Evolutionary conservation across 2,113 vertebrate species (phyloP), one percentile per base, ranked within the genome.

Genomic region (Etheostoma cragini): DNA sequence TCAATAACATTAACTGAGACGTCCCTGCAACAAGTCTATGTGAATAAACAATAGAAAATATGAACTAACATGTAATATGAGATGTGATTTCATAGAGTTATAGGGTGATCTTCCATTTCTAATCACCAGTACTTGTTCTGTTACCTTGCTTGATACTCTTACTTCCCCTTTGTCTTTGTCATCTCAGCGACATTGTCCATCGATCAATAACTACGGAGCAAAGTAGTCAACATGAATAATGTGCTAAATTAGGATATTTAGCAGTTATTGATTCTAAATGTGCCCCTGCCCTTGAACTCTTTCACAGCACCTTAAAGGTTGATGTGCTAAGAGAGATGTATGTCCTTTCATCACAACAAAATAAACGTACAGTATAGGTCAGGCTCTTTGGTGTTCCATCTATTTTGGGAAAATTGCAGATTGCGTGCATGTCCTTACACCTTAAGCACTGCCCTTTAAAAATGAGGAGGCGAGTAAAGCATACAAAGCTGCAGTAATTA

Each of bases 201-300:
- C 69, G 84, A 91, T 94, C 93, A 84, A 92, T 93, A 92, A 64
- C 47, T 76, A 71, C 47, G 77, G 84, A 84, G 45, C 80, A 90
- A 90, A 92, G 90, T 82, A 85, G 90, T 94, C 87, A 92, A 87
- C 72, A 84, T 90, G 92, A 95, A 90, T 92, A 91, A 95, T 87
- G 82, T 74, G 74, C 73, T 87, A 87, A 87, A 93, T 93, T 84
- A 87, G 69, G 87, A 90, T 87, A 80, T 85, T 90, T 92, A 94
- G 88, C 88, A 81, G 76, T 76, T 91, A 94, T 94, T 53, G 88
- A 95, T 94, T 91, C 85, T 82, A 85, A 90, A 90, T 90, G 88
- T 85, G 76, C 80, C 89, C 87, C 53, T 89, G 92, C 84, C 93
- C 93, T 93, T 67, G 47, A 89, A 84, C 87, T 84, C 80, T 68